Percentiles rank a stretch among this genome's conserved stretches.
Conservation (phyloP, 2,113 vertebrate genomes). For the Hypocryptadius cinnamomeus region DNA sequence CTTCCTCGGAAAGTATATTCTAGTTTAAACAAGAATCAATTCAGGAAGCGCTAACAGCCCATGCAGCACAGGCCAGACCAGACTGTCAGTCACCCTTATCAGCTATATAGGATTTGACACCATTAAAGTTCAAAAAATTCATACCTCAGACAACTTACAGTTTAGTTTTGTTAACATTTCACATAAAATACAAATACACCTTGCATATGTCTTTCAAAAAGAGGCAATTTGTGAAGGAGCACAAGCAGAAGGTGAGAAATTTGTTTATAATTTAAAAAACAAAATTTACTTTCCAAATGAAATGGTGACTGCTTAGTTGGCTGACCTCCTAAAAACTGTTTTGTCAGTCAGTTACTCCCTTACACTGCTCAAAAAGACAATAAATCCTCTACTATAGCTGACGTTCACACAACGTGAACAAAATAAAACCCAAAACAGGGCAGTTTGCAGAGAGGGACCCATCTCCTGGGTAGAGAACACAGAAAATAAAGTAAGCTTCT, state of each 20-base stretch:
- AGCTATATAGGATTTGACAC: background rate
- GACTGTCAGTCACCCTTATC: background rate
- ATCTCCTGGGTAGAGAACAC: background rate
- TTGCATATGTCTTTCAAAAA: background rate
- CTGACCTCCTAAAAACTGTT: background rate
- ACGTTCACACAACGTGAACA: background rate
- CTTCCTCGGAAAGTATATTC: background rate
- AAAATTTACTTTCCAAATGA: background rate
- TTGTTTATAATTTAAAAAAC: background rate
- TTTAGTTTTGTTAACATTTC: background rate
- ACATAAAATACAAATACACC: background rate
- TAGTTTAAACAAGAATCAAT: background rate
- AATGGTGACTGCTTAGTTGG: background rate
- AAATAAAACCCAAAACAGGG: background rate
- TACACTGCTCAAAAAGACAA: background rate
- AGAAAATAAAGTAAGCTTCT: background rate
- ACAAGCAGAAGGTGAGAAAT: background rate
- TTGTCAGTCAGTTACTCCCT: background rate
- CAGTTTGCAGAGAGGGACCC: background rate
- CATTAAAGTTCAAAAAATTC: background rate
- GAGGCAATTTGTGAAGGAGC: background rate
- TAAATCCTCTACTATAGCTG: background rate
- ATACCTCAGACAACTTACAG: background rate
- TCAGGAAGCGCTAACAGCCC: background rate
- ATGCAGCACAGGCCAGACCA: background rate